Evolutionary conservation across 2,113 vertebrate species (phyloP), one percentile per base, ranked within the genome.

Genomic region (Reinhardtius hippoglossoides): DNA sequence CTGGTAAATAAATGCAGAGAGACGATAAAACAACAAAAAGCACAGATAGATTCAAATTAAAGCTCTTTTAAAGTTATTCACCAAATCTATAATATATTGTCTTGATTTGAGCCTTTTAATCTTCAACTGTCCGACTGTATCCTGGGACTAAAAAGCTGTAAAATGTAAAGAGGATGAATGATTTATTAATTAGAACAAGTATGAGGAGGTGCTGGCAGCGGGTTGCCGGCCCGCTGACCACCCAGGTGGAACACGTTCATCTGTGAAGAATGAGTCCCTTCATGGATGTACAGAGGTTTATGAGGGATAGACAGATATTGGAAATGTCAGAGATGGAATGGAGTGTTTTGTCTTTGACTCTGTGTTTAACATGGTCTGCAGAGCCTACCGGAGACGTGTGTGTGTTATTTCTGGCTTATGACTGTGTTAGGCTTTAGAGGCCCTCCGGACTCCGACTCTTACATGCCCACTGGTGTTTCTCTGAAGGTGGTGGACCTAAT

Each of bases 251-350:
- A 83, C 84, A 77, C 78, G 87, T 88, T 88, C 78, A 88, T 82
- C 83, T 85, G 82, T 89, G 88, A 87, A 72, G 81, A 87, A 88
- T 82, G 87, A 90, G 74, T 83, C 74, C 67, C 86, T 90, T 87
- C 86, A 90, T 87, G 85, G 82, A 66, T 74, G 88, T 87, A 78
- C 85, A 82, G 81, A 86, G 89, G 83, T 90, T 89, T 88, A 91
- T 87, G 86, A 89, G 84, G 88, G 85, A 92, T 90, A 67, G 91
- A 92, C 90, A 92, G 85, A 91, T 91, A 92, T 89, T 90, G 90
- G 91, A 93, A 91, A 92, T 92, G 91, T 92, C 91, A 89, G 89
- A 83, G 89, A 90, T 89, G 82, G 90, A 92, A 89, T 84, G 89
- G 72, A 87, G 77, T 89, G 89, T 91, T 92, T 91, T 91, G 91